These are phyloP conservation scores for Anthopleura xanthogrammica DNA, from an alignment of 92 coral and sea anemone genomes.

Conservation along the genomic window DNA sequence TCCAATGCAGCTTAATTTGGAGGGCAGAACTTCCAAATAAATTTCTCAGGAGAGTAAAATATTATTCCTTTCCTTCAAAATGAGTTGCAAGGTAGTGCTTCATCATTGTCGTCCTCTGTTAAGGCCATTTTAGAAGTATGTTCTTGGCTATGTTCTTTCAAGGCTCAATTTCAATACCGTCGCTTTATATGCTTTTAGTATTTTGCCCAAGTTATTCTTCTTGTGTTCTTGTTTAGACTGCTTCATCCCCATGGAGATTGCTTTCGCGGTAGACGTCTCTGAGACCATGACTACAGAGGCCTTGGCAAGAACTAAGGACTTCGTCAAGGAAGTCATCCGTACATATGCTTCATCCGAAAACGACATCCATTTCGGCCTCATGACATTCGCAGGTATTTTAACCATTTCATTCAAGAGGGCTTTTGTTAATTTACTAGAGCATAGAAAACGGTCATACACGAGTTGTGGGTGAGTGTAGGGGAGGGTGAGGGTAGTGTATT, in stretches of 20 bases:
- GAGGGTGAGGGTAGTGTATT: too few relatives aligned
- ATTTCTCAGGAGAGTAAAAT: too few relatives aligned
- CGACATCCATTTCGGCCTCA: slow-evolving; percentile 42
- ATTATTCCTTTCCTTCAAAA: too few relatives aligned
- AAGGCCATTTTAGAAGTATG: too few relatives aligned
- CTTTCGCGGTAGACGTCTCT: slow-evolving; percentile 67
- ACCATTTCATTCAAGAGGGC: background rate
- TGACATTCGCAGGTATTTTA: slow-evolving; percentile 38
- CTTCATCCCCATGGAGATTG: slow-evolving; percentile 65
- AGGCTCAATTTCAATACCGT: background rate
- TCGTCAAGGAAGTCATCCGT: slow-evolving; percentile 37
- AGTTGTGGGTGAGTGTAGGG: background rate
- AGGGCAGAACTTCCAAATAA: too few relatives aligned
- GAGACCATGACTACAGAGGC: slow-evolving; percentile 21
- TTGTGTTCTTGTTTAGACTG: slow-evolving; percentile 41
- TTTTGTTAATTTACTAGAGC: too few relatives aligned
- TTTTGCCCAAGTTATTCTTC: background rate
- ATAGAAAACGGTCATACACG: background rate
- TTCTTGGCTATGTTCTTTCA: background rate
- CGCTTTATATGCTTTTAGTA: background rate
- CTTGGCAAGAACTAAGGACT: slow-evolving; percentile 25
- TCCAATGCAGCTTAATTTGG: too few relatives aligned
- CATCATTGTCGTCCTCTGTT: too few relatives aligned
- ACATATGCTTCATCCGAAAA: slow-evolving; percentile 38
- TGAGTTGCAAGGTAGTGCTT: background rate